Base-by-base conservation (phyloP, 2,113 vertebrate genomes). In the Brachyhypopomus occidentalis region DNA sequence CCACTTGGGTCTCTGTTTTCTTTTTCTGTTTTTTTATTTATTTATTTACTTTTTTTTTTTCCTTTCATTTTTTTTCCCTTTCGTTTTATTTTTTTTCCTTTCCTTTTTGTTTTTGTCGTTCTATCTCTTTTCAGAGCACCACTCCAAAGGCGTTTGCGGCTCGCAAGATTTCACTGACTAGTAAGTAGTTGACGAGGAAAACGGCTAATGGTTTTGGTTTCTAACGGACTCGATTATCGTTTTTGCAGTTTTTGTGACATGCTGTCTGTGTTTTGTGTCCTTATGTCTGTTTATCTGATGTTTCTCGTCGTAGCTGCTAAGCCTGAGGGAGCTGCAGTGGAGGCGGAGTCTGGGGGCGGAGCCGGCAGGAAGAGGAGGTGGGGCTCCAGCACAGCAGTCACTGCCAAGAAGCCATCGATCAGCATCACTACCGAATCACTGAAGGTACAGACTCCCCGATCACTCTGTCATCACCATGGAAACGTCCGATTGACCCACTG, bases 401-500 rank as follows among this genome's bases (percentile, higher is more conserved):
- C 95, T 0, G 92, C 94, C 79, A 97, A 97, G 93, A 96, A 96
- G 79, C 96, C 96, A 0, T 97, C 96, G 22, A 96, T 97, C 90
- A 97, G 94, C 88, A 96, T 97, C 89, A 97, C 96, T 86, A 97
- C 96, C 0, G 96, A 97, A 16, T 97, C 96, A 0, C 93, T 97
- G 72, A 97, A 97, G 96, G 96, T 96, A 92, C 11, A 6, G 38
- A 2, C 2, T 45, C 34, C 3, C 25, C 25, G 2, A 27, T 5
- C 1, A 2, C 41, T 30, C 12, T 4, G 8, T 52, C n/a, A 58
- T 74, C 22, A 30, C 30, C 34, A 6, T 55, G 73, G 41, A 80
- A 52, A 36, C 27, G 4, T 38, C 25, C 12, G 41, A 58, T 73
- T 41, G 19, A 12, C n/a, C 19, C 22, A 4, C 0, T 30, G 41